These are phyloP conservation scores for Nematopogon swammerdamellus DNA, from an alignment of 2,888 invertebrate genomes.

Conservation along the genomic window DNA sequence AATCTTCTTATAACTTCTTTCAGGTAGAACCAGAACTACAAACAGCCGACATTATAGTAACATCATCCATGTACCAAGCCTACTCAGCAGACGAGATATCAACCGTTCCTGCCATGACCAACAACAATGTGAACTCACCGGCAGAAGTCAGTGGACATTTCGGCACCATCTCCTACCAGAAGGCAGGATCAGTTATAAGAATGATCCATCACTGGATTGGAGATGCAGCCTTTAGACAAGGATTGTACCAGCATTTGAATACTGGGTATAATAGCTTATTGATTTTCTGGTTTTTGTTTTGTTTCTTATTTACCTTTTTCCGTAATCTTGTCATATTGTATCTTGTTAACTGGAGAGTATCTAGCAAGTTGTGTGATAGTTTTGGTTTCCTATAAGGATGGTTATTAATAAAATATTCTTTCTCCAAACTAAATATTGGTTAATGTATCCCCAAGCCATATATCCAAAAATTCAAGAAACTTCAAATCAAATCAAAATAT, in stretches of 20 bases:
- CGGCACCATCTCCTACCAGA: conserved; percentile 64
- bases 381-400: no score
- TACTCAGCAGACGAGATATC: conserved; percentile 55
- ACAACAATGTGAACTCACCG: conserved; percentile 55
- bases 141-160: conserved; percentile 62
- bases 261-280: conserved; percentile 39
- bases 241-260: conserved; percentile 31
- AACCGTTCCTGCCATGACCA: conserved; percentile 53
- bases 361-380: no score
- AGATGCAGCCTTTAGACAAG: conserved; percentile 26
- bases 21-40: conserved; percentile 62
- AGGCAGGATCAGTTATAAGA: conserved; percentile 54
- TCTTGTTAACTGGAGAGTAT: background rate
- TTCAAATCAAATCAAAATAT: no score
- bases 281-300: background rate
- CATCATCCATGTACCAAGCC: conserved; percentile 63
- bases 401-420: no score
- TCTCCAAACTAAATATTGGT: no score
- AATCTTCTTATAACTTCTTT: conserved; percentile 1
- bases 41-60: conserved; percentile 60
- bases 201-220: conserved; percentile 47
- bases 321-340: background rate
- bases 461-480: no score
- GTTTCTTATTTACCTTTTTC: background rate
- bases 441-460: no score